Conservation (phyloP, 1,140 invertebrate species). For the Aphaenogaster floridana region DNA sequence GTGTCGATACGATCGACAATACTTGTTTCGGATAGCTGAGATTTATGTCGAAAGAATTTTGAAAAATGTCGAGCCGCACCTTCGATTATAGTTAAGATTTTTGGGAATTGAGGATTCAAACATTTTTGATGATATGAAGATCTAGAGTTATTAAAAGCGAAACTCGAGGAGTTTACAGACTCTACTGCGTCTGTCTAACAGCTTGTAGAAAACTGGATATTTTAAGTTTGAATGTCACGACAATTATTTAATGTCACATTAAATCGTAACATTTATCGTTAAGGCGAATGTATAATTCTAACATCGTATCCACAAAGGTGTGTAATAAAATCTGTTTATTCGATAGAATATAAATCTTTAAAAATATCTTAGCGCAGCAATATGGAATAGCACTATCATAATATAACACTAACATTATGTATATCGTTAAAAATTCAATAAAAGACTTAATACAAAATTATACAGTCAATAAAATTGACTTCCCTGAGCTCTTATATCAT, state of each 20-base stretch:
- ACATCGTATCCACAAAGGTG: background rate
- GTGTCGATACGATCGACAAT: background rate
- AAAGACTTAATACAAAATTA: background rate
- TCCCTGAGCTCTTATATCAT: background rate
- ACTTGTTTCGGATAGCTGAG: background rate
- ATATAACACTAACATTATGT: background rate
- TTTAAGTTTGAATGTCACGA: background rate
- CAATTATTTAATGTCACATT: background rate
- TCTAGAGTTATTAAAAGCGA: background rate
- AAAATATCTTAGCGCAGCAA: background rate
- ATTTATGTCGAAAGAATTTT: background rate
- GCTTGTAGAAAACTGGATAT: background rate
- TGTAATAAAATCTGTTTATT: slow-evolving; percentile 21
- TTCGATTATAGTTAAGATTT: background rate
- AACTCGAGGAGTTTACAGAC: background rate
- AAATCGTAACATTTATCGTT: background rate
- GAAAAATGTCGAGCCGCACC: background rate
- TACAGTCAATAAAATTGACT: background rate
- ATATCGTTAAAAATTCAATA: background rate
- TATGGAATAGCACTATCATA: background rate
- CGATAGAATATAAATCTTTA: slow-evolving; percentile 10
- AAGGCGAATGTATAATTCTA: background rate
- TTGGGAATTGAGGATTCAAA: background rate
- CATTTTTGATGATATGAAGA: background rate
- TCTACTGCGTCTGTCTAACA: background rate